Conservation (phyloP, 92 coral and sea anemone genomes). For the Porites evermanni region DNA sequence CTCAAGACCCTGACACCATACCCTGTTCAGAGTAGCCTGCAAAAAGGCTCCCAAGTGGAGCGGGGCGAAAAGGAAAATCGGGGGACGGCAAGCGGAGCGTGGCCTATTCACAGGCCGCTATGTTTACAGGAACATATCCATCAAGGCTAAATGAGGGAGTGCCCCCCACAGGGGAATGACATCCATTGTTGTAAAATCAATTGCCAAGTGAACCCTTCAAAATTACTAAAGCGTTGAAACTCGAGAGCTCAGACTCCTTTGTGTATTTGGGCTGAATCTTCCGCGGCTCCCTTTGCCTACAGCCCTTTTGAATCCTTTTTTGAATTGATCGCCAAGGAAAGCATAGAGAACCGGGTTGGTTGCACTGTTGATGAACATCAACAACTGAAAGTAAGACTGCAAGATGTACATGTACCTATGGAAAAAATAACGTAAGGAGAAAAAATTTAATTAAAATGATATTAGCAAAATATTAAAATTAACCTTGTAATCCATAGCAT, state of each 20-base stretch:
- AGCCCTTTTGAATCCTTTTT: slow-evolving; percentile 87
- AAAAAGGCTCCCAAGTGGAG: too few species aligned
- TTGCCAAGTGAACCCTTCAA: not conserved
- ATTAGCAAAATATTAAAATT: too few species aligned
- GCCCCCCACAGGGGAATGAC: too few species aligned
- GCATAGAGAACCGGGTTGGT: slow-evolving; percentile 95
- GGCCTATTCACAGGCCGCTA: too few species aligned
- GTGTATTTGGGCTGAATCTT: slow-evolving; percentile 16
- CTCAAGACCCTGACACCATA: too few species aligned
- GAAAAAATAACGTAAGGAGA: not conserved
- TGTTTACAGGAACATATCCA: too few species aligned
- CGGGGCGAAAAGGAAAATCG: too few species aligned
- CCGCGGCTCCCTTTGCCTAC: slow-evolving; percentile 53
- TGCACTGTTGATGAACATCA: slow-evolving; percentile 94
- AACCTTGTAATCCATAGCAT: too few species aligned
- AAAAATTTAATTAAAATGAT: not conserved
- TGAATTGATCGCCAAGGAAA: slow-evolving; percentile 94
- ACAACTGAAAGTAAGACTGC: slow-evolving; percentile 79
- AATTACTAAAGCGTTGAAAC: not conserved
- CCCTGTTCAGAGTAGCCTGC: too few species aligned
- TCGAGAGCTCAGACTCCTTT: slow-evolving; percentile 16
- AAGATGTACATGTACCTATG: slow-evolving; percentile 51
- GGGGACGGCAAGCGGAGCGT: too few species aligned
- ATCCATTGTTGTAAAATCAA: too few species aligned
- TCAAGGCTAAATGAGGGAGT: too few species aligned